These are phyloP conservation scores for Helobdella robusta DNA, from an alignment of 2,888 invertebrate species.

Conservation along the genomic window DNA sequence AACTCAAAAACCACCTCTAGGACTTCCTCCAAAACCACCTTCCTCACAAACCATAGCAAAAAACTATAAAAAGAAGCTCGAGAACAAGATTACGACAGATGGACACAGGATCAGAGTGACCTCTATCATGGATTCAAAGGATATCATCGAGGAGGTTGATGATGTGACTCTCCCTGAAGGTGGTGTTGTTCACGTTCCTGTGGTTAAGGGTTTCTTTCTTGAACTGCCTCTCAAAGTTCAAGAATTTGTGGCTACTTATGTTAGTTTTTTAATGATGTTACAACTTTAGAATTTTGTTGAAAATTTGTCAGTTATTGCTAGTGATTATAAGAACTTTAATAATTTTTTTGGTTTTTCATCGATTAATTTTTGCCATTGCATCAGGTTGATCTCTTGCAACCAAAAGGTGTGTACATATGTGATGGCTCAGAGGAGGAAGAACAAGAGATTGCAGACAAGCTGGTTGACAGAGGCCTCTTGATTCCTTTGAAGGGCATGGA, in stretches of 20 bases:
- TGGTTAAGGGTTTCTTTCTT: constrained; percentile 51
- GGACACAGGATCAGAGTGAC: constrained; percentile 19
- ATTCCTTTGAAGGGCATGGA: constrained; percentile 71
- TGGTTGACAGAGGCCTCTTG: constrained; percentile 65
- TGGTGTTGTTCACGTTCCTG: constrained; percentile 46
- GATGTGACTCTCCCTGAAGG: constrained; percentile 26
- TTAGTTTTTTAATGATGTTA: constrained; percentile 37
- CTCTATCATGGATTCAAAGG: constrained; percentile 26
- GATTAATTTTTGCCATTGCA: neutral
- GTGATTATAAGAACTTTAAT: neutral
- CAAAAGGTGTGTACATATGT: constrained; percentile 40
- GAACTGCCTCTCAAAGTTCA: constrained; percentile 48
- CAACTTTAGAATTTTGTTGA: neutral
- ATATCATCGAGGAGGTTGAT: constrained; percentile 23
- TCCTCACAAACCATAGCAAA: too few relatives aligned
- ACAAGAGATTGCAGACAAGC: constrained; percentile 46
- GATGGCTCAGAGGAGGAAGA: constrained; percentile 47
- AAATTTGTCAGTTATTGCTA: neutral
- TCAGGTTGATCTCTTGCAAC: constrained; percentile 33
- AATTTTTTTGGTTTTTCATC: neutral
- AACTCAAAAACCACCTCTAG: too few relatives aligned
- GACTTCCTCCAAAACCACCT: too few relatives aligned
- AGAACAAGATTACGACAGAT: constrained; percentile 7
- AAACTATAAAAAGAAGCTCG: neutral
- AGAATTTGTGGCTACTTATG: constrained; percentile 49